Evolutionary conservation across 2,113 vertebrate genomes (phyloP), one percentile per base, ranked within the genome.

Genomic region (Channa argus): DNA sequence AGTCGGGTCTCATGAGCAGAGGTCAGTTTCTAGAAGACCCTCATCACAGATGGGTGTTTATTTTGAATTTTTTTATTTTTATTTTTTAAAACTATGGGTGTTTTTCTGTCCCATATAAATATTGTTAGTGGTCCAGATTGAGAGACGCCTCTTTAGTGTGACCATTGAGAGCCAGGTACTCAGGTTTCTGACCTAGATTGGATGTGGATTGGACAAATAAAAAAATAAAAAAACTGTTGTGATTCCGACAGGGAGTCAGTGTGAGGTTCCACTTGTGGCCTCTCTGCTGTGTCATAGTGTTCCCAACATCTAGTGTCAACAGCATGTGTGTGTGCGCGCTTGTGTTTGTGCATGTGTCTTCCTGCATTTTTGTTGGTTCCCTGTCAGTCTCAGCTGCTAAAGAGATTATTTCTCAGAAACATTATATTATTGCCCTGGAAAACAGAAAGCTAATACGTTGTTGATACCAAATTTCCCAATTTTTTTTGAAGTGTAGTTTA

Each of bases 71-170:
- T 24, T 59, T 24, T 33, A 44, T 52, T 68, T 24, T 24, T 24
- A 24, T 59, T 24, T 33, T 47, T 54, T 68, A 58, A 43, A 71
- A 61, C 54, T 10, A 53, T 58, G 88, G 90, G 90, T 60, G 86
- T 89, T 77, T 51, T 69, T 79, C 11, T 24, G 5, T 5, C 39
- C 6, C 5, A 3, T 36, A 4, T n/a, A n/a, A n/a, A n/a, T 14
- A 8, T 4, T 49, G 33, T 71, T 50, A 93, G 89, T 94, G 93
- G 93, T 68, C 74, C 51, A 63, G 50, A 9, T 47, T 3, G 47
- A 85, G 84, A 50, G 65, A 84, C 86, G 83, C 83, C 88, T 90
- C 80, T 73, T 5, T 8, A 5, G 8, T 63, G 34, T n/a, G 65
- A 71, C 91, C 90, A 94, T 86, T 92, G 50, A 81, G 39, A 37